These are phyloP conservation scores for Acleris laterana DNA, from an alignment of 2,888 invertebrate species.

Conservation along the genomic window DNA sequence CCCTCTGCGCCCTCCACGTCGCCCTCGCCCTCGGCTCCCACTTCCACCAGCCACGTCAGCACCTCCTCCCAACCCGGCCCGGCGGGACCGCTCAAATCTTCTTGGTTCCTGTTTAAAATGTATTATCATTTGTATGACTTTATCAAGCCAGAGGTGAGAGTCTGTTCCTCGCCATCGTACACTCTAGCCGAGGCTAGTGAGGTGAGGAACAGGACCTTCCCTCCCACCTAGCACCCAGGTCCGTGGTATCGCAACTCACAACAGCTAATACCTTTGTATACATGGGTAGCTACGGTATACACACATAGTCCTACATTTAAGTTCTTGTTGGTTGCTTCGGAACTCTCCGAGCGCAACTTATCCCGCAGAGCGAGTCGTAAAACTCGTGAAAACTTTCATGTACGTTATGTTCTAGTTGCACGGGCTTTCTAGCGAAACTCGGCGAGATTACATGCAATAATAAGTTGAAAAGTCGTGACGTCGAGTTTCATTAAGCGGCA, in stretches of 20 bases:
- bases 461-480: constrained; percentile 62
- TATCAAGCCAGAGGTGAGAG: no score
- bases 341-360: constrained; percentile 12
- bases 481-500: constrained; percentile 67
- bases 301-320: neutral
- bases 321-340: constrained; percentile 18
- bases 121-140: neutral
- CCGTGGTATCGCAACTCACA: no score
- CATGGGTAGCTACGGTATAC: neutral
- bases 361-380: constrained; percentile 9
- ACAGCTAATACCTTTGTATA: neutral
- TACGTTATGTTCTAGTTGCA: constrained; percentile 14
- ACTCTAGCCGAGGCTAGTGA: no score
- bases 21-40: constrained; percentile 90
- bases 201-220: no score
- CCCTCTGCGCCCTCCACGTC: constrained; percentile 76
- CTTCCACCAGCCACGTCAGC: constrained; percentile 96
- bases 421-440: constrained; percentile 34
- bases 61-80: constrained; percentile 89
- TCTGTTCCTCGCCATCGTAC: no score
- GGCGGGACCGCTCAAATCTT: constrained; percentile 68
- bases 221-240: no score
- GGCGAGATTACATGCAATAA: constrained; percentile 40
- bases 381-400: constrained; percentile 32
- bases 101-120: constrained; percentile 57